Conservation (phyloP, 2,797 vertebrate genomes). For the Urocyon cinereoargenteus region DNA sequence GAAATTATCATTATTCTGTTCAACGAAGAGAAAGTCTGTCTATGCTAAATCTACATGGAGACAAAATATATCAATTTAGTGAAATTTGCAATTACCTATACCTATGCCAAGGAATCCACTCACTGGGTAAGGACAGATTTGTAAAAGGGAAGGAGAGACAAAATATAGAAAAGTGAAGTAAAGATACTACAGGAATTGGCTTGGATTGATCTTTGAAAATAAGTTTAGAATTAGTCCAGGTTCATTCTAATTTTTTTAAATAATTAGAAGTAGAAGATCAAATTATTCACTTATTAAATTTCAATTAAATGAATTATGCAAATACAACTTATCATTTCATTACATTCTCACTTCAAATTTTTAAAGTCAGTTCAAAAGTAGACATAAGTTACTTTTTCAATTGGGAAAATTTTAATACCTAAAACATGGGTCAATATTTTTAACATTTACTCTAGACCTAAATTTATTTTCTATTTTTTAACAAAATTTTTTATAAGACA, state of each 20-base stretch:
- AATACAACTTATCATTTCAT: slow-evolving; percentile 44
- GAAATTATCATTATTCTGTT: not conserved
- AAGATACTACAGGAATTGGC: slow-evolving; percentile 8
- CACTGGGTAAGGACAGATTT: not conserved
- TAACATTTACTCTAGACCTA: not conserved
- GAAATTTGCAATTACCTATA: slow-evolving; percentile 47
- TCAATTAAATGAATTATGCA: not conserved
- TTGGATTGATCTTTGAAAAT: slow-evolving; percentile 5
- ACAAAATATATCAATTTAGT: slow-evolving; percentile 28
- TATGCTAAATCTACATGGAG: not conserved
- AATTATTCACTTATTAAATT: slow-evolving; percentile 49
- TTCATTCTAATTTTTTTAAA: slow-evolving; percentile 53
- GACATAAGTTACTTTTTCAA: slow-evolving; percentile 28
- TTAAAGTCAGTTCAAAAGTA: slow-evolving; percentile 39
- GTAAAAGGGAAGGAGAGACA: not conserved
- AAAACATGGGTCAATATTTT: slow-evolving; percentile 41
- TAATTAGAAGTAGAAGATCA: not conserved
- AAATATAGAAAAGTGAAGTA: not conserved
- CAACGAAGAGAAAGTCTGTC: slow-evolving; percentile 8
- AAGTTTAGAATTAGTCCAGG: not conserved
- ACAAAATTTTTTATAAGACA: not conserved
- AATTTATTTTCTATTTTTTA: not conserved
- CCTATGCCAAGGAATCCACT: not conserved
- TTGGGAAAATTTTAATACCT: slow-evolving; percentile 44
- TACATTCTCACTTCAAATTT: slow-evolving; percentile 29